These are phyloP conservation scores for Protonibea diacanthus DNA, from an alignment of 2,797 vertebrate genomes.

Conservation along the genomic window DNA sequence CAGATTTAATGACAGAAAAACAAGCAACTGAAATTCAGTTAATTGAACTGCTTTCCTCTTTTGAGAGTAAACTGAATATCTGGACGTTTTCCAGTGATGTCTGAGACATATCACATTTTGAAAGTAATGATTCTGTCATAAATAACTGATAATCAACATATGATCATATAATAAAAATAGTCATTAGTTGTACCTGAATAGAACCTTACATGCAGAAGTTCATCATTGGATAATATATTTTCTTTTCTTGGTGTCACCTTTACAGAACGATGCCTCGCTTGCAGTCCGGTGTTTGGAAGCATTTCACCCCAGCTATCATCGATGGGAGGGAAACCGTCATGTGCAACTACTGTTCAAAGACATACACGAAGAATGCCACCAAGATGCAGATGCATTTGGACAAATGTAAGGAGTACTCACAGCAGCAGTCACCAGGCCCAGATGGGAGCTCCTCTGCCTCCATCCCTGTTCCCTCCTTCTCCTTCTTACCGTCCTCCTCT, in stretches of 20 bases:
- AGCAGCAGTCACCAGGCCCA: conserved; percentile 55
- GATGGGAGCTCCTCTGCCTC: conserved; percentile 67
- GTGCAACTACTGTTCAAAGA: conserved; percentile 71
- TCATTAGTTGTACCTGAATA: too few relatives aligned
- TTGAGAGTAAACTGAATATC: too few relatives aligned
- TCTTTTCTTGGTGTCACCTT: not conserved
- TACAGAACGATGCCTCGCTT: conserved; percentile 63
- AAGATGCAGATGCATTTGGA: conserved; percentile 74
- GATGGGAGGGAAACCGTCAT: conserved; percentile 64
- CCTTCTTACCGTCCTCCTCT: conserved; percentile 52
- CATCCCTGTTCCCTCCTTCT: conserved; percentile 67
- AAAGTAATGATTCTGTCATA: too few relatives aligned
- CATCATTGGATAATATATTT: not conserved
- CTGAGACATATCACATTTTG: too few relatives aligned
- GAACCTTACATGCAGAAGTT: not conserved
- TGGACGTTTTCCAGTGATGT: too few relatives aligned
- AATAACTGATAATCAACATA: too few relatives aligned
- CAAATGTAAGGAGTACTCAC: conserved; percentile 69
- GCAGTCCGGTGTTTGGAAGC: conserved; percentile 68
- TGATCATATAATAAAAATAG: too few relatives aligned
- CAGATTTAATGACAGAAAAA: too few relatives aligned
- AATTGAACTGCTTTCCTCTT: too few relatives aligned
- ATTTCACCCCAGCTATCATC: conserved; percentile 64
- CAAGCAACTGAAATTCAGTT: too few relatives aligned
- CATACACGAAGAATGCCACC: conserved; percentile 66